These are phyloP conservation scores for Danio tinwini DNA, from an alignment of 2,797 vertebrate species.

Conservation along the genomic window DNA sequence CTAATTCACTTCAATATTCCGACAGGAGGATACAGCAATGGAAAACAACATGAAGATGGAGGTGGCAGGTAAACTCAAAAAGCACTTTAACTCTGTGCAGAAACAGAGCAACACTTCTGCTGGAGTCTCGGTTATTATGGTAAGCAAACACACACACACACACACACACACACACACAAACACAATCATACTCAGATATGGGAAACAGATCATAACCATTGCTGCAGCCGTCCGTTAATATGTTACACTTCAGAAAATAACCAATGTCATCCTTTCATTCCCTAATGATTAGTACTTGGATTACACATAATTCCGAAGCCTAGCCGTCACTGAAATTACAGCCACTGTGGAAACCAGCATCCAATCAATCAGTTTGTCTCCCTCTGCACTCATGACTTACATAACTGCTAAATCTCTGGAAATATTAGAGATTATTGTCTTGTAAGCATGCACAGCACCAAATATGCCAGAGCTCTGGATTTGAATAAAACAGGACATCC, in stretches of 20 bases:
- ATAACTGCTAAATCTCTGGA: conserved; percentile 36
- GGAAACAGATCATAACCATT: conserved; percentile 20
- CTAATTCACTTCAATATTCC: conserved; percentile 30
- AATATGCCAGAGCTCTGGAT: conserved; percentile 18
- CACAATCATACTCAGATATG: conserved; percentile 16
- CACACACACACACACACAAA: no score
- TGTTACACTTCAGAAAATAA: not conserved
- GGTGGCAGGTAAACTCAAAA: conserved; percentile 96
- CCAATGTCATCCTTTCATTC: not conserved
- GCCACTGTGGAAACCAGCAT: conserved; percentile 7
- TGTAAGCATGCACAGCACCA: conserved; percentile 24
- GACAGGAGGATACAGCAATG: conserved; percentile 85
- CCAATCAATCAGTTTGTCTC: conserved; percentile 34
- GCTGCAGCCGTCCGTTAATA: not conserved
- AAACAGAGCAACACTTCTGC: conserved; percentile 88
- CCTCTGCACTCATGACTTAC: conserved; percentile 26
- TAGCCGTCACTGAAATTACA: conserved; percentile 16
- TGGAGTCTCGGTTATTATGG: conserved; percentile 95
- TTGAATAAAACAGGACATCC: not conserved
- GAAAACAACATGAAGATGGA: conserved; percentile 95
- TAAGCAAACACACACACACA: conserved; percentile 71
- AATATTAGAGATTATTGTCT: conserved; percentile 37
- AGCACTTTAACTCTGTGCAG: conserved; percentile 90
- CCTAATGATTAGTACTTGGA: conserved; percentile 23
- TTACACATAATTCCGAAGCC: conserved; percentile 20